Conservation (phyloP, 2,113 vertebrate genomes). For the Rousettus leschenaultii region DNA sequence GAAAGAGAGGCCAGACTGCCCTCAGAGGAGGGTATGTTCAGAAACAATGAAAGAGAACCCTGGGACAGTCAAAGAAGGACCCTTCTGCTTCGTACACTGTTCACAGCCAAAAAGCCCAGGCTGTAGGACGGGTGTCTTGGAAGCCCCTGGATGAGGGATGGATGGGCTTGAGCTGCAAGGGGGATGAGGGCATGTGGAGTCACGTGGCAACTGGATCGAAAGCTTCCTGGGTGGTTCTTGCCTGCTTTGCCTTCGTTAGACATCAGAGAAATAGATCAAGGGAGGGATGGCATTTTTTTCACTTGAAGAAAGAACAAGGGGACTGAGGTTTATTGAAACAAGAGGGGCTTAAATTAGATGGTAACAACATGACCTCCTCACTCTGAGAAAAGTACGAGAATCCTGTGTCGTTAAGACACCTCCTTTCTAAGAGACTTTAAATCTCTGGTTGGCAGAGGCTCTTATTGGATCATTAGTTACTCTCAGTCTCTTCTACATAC, state of each 20-base stretch:
- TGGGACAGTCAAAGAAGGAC: not conserved
- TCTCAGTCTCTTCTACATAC: not conserved
- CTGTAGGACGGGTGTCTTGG: not conserved
- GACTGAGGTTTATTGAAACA: not conserved
- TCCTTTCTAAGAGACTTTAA: not conserved
- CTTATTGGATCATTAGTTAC: not conserved
- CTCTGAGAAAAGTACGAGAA: not conserved
- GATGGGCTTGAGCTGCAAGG: not conserved
- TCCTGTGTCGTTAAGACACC: not conserved
- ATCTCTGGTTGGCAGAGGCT: not conserved
- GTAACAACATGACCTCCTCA: not conserved
- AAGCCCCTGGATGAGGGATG: not conserved
- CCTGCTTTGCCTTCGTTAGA: not conserved
- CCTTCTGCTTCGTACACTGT: not conserved
- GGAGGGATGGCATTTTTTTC: not conserved
- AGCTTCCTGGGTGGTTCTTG: not conserved
- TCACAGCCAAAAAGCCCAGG: not conserved
- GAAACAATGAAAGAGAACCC: not conserved
- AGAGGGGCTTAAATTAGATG: not conserved
- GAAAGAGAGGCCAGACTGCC: not conserved
- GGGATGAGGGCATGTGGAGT: not conserved
- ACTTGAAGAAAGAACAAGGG: constrained; percentile 1
- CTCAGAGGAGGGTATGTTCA: fast-evolving
- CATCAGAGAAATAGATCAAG: not conserved
- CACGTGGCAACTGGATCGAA: not conserved